These are phyloP conservation scores for Pygoscelis antarcticus DNA, from an alignment of 2,113 vertebrate genomes.

Conservation along the genomic window DNA sequence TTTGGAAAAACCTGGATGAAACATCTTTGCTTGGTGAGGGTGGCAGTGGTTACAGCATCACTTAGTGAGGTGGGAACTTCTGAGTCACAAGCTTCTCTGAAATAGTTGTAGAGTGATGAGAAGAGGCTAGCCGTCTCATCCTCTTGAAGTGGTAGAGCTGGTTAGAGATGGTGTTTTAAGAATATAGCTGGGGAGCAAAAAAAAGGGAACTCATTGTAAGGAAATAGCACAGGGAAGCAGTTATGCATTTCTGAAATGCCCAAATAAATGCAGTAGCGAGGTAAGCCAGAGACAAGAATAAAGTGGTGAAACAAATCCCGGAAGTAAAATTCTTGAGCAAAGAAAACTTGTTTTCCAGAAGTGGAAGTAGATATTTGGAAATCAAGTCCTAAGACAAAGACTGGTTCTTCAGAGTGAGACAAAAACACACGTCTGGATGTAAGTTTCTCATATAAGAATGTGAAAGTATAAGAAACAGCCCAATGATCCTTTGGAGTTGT, in stretches of 20 bases:
- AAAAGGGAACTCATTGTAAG: neutral
- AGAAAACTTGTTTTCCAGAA: conserved; percentile 2
- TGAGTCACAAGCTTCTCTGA: neutral
- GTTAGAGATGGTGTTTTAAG: neutral
- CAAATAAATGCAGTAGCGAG: neutral
- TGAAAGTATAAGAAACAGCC: conserved; percentile 6
- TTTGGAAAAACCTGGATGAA: neutral
- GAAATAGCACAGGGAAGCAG: neutral
- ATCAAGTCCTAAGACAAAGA: neutral
- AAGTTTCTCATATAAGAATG: conserved; percentile 6
- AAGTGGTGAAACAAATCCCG: neutral
- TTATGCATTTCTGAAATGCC: neutral
- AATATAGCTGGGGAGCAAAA: neutral
- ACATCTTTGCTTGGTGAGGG: neutral
- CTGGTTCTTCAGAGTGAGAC: neutral
- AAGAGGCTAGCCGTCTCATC: neutral
- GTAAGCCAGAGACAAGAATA: neutral
- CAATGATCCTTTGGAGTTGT: neutral
- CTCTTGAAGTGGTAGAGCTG: neutral
- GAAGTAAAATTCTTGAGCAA: neutral
- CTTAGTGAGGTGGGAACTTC: neutral
- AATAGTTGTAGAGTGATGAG: neutral
- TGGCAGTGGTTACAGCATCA: neutral
- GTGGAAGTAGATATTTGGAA: conserved; percentile 1
- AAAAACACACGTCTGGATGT: neutral